Conservation (phyloP, 2,888 invertebrate species). For the Cataglyphis cursor region DNA sequence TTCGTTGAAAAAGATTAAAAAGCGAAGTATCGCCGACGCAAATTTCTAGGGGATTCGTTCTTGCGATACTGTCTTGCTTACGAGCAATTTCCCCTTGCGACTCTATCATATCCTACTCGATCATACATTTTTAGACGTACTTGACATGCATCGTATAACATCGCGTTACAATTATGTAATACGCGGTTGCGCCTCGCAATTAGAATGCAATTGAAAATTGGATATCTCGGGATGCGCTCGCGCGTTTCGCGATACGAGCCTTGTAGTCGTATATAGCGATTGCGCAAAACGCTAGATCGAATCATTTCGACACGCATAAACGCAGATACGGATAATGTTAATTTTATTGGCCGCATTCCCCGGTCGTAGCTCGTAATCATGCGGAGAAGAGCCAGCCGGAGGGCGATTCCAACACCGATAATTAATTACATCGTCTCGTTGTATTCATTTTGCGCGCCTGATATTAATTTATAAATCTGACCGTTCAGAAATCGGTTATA, state of each 20-base stretch:
- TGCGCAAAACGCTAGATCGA: not conserved
- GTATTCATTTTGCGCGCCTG: not conserved
- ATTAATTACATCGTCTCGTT: slow-evolving; percentile 15
- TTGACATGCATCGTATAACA: not conserved
- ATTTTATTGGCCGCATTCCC: not conserved
- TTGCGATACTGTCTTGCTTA: not conserved
- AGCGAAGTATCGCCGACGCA: not conserved
- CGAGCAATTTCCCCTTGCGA: not conserved
- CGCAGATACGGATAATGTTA: not conserved
- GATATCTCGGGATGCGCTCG: not conserved
- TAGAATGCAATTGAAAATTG: slow-evolving; percentile 13
- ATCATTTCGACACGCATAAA: not conserved
- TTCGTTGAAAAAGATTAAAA: not conserved
- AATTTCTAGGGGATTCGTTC: not conserved
- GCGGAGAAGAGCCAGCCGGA: not conserved
- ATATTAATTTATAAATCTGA: slow-evolving; percentile 21
- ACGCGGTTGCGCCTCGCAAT: not conserved
- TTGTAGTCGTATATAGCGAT: not conserved
- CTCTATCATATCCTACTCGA: not conserved
- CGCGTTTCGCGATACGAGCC: not conserved
- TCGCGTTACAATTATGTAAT: not conserved
- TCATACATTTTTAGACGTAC: not conserved
- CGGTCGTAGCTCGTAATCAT: not conserved
- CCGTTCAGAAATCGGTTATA: not conserved
- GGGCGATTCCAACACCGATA: not conserved